A percentile compares a stretch with the other conserved stretches of the same genome.
Evolutionary conservation across 2,113 vertebrate genomes (phyloP).

Genomic region (Grantiella picta): DNA sequence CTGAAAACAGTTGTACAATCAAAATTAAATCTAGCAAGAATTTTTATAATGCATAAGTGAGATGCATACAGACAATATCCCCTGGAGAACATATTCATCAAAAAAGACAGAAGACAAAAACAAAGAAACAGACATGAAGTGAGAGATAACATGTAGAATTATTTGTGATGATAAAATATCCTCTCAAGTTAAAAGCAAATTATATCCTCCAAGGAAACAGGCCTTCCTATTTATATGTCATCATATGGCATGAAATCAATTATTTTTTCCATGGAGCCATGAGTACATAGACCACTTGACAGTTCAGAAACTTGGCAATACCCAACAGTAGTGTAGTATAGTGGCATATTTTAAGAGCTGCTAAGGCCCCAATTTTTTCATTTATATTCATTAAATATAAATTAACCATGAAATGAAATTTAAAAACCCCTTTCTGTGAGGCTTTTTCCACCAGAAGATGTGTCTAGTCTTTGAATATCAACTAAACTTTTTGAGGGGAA

Average conservation of each 20-base stretch:
- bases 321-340: background rate
- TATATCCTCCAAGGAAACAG: slow-evolving; percentile 32
- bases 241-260: slow-evolving; percentile 29
- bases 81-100: background rate
- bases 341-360: background rate
- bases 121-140: background rate
- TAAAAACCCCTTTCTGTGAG: background rate
- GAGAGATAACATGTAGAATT: slow-evolving; percentile 29
- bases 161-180: slow-evolving; percentile 13
- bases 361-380: background rate
- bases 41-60: background rate
- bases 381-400: background rate
- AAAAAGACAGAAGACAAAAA: slow-evolving; percentile 12
- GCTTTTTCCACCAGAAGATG: background rate
- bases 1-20: background rate
- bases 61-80: background rate
- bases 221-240: slow-evolving; percentile 31
- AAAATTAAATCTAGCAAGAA: slow-evolving; percentile 11
- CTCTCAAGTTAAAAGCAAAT: slow-evolving; percentile 26
- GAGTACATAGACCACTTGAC: background rate
- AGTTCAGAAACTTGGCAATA: background rate
- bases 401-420: slow-evolving; percentile 11
- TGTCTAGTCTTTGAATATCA: background rate
- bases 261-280: background rate
- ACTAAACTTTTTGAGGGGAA: background rate